These are phyloP conservation scores for Maccullochella peelii DNA, from an alignment of 2,113 vertebrate genomes.

Conservation along the genomic window DNA sequence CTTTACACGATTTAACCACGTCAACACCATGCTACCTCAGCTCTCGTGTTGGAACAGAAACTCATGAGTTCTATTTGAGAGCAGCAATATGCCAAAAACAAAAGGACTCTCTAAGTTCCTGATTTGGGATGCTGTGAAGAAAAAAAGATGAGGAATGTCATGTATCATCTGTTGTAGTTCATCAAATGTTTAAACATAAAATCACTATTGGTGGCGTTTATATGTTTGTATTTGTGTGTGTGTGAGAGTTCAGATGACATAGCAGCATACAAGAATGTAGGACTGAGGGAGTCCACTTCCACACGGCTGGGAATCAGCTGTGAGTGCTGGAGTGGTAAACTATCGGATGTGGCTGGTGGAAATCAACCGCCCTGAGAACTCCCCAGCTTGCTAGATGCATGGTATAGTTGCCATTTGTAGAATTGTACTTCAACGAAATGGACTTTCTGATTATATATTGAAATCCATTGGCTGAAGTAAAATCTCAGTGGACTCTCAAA, in stretches of 20 bases:
- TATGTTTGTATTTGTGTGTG: not conserved
- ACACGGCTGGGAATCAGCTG: slow-evolving; percentile 35
- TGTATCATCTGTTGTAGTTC: slow-evolving; percentile 12
- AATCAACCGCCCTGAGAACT: slow-evolving; percentile 45
- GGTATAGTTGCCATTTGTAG: not conserved
- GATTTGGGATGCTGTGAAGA: too few relatives aligned
- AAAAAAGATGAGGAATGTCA: too few relatives aligned
- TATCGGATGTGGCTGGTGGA: not conserved
- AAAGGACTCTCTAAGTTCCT: too few relatives aligned
- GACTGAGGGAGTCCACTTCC: slow-evolving; percentile 31
- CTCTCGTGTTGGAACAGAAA: not conserved
- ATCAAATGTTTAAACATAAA: slow-evolving; percentile 16
- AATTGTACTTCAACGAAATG: not conserved
- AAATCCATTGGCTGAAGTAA: not conserved
- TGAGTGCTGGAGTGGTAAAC: slow-evolving; percentile 17
- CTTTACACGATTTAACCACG: too few relatives aligned
- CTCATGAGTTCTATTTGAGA: not conserved
- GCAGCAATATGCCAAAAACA: not conserved
- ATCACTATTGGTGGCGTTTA: slow-evolving; percentile 10
- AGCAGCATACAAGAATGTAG: slow-evolving; percentile 68
- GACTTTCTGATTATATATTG: not conserved
- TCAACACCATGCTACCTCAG: not conserved
- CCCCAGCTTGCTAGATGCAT: too few relatives aligned
- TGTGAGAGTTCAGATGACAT: slow-evolving; percentile 55
- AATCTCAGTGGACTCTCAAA: not conserved